Percentiles rank a stretch among this genome's conserved stretches.
These are phyloP conservation scores for Anticlea derivata DNA, from an alignment of 2,888 invertebrate species.

Conservation along the genomic window DNA sequence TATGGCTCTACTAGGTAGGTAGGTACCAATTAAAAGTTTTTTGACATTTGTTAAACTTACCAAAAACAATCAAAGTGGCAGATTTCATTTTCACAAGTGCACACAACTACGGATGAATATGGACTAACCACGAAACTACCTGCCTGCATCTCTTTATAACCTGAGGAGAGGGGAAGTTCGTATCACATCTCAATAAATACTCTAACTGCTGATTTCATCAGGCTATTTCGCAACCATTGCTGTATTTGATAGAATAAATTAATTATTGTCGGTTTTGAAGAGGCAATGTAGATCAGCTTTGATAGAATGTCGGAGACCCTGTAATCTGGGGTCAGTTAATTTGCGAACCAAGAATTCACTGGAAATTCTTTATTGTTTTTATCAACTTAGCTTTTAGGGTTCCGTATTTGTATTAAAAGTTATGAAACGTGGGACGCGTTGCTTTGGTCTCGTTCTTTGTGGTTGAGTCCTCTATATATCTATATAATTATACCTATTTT, in stretches of 20 bases:
- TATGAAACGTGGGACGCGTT: no score
- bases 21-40: background rate
- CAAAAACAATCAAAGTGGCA: conserved; percentile 63
- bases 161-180: conserved; percentile 45
- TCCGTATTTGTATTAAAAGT: no score
- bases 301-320: conserved; percentile 6
- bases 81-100: conserved; percentile 63
- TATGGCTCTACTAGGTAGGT: no score
- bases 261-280: background rate
- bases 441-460: no score
- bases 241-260: background rate
- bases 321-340: conserved; percentile 34
- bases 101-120: conserved; percentile 44
- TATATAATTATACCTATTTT: no score
- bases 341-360: conserved; percentile 22
- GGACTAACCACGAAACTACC: conserved; percentile 52
- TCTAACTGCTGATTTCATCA: conserved; percentile 9
- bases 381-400: conserved; percentile 16
- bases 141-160: conserved; percentile 54
- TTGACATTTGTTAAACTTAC: conserved; percentile 50
- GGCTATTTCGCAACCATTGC: conserved; percentile 7
- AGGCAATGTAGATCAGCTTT: conserved; percentile 25
- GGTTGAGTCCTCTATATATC: no score
- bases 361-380: conserved; percentile 36
- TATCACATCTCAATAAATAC: conserved; percentile 29